phyloP scores from a whole-genome alignment of 2,113 vertebrate genomes.

The Melanocharis versteri region DNA sequence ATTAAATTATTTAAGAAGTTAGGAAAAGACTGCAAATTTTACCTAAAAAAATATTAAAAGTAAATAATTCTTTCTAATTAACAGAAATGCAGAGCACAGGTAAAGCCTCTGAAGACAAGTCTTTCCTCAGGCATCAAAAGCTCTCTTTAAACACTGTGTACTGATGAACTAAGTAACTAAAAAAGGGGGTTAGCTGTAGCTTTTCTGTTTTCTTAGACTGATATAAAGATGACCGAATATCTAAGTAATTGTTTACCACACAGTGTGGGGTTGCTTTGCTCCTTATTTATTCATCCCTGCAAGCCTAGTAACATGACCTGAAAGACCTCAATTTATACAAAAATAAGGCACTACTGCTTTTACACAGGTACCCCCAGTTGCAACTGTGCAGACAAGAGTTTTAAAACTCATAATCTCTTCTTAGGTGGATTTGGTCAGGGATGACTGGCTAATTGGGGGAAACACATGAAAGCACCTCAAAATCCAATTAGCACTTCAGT shows the following conservation, averaged over 20 bases:
- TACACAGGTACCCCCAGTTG: slow-evolving; percentile 64
- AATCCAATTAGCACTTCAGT: slow-evolving; percentile 85
- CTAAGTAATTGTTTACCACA: slow-evolving; percentile 43
- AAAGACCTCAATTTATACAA: slow-evolving; percentile 70
- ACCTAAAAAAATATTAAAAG: neutral
- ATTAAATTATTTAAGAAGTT: neutral
- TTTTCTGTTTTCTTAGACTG: slow-evolving; percentile 14
- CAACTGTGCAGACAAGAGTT: slow-evolving; percentile 64
- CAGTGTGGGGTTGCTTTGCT: slow-evolving; percentile 18
- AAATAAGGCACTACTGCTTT: slow-evolving; percentile 64
- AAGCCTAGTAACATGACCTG: slow-evolving; percentile 46
- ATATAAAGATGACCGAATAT: neutral
- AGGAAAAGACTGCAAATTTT: neutral
- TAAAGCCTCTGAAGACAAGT: neutral
- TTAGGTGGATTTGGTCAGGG: slow-evolving; percentile 74
- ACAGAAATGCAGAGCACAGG: neutral
- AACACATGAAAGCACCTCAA: slow-evolving; percentile 80
- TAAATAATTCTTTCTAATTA: neutral
- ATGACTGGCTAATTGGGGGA: slow-evolving; percentile 78
- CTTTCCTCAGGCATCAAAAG: neutral
- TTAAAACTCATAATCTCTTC: slow-evolving; percentile 75
- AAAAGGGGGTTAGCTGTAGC: neutral
- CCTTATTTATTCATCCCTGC: slow-evolving; percentile 34
- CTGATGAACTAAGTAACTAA: neutral
- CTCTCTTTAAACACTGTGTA: neutral